Evolutionary conservation across 2,113 vertebrate species (phyloP), one percentile per base, ranked within the genome.

Genomic region (Sigmodon hispidus): DNA sequence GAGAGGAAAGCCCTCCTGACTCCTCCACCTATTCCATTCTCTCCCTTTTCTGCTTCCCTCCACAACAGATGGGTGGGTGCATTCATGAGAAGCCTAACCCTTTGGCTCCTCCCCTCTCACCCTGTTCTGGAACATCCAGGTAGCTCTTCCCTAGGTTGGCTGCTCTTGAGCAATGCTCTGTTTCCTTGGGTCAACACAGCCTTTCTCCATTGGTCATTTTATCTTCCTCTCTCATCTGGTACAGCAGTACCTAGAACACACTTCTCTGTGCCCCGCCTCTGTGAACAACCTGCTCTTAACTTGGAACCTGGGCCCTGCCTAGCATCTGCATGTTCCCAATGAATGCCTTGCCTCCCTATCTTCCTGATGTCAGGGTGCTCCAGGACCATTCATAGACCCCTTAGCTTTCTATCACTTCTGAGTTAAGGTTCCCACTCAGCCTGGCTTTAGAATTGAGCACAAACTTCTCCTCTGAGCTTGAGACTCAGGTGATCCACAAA

Each of bases 11-110:
- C 43, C 4, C 7, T 34, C 16, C 0, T 0, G 7, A 43, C 31
- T 36, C 40, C 24, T 36, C 24, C 6, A 0, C 3, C 36, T 16
- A 1, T 26, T 9, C 36, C 4, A 1, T 43, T 16, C n/a, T 61
- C n/a, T 22, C 13, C 11, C 12, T 0, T 63, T 50, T 21, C 69
- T 22, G 16, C 50, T 17, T 65, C n/a, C 36, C 40, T 59, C 59
- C 4, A 6, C 69, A 9, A 5, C 4, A n/a, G 45, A 7, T 22
- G 16, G 40, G 48, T 13, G 34, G 83, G 12, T 45, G 0, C 36
- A 7, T 2, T 15, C 40, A 4, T 1, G 0, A 3, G 50, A 16
- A 7, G n/a, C n/a, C n/a, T n/a, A n/a, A 19, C 22, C 0, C 52
- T 55, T 72, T 31, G 21, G 0, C 0, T 12, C 36, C 52, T 67